A percentile compares a stretch with the other conserved stretches of the same genome.
Conservation (phyloP, 2,113 vertebrate genomes). For the Lophotis ruficrista region DNA sequence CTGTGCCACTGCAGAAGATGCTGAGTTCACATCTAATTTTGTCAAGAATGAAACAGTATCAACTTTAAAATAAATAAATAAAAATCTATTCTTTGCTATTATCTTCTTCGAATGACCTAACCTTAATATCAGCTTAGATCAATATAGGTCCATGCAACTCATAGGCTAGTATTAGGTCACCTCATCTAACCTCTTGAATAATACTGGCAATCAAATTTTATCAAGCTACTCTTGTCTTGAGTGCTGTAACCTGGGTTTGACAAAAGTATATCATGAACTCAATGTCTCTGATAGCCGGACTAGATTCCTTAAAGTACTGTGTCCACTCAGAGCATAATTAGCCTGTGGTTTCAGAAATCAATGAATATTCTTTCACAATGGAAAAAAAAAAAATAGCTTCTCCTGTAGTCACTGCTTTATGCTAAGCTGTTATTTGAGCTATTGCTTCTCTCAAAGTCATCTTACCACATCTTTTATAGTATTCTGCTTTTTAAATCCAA, state of each 20-base stretch:
- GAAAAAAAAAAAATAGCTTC: background rate
- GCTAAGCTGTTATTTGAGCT: background rate
- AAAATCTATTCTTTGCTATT: background rate
- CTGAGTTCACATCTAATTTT: background rate
- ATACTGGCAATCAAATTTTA: background rate
- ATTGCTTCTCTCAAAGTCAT: background rate
- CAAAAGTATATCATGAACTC: background rate
- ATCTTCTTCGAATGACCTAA: background rate
- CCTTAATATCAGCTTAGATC: background rate
- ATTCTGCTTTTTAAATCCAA: background rate
- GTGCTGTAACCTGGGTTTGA: background rate
- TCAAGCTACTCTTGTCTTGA: background rate
- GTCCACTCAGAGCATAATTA: background rate
- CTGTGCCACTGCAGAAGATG: background rate
- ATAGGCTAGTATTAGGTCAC: background rate
- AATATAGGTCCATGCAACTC: background rate
- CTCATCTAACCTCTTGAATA: background rate
- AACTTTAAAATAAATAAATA: background rate
- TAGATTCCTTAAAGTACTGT: background rate
- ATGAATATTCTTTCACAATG: background rate
- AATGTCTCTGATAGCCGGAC: background rate
- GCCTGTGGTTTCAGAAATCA: conserved; percentile 41
- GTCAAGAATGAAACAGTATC: background rate
- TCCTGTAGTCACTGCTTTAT: background rate
- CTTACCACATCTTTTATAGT: background rate